A percentile compares a stretch with the other conserved stretches of the same genome.
phyloP scores from a whole-genome alignment of 2,797 vertebrate genomes.

The Sebastes cheni region DNA sequence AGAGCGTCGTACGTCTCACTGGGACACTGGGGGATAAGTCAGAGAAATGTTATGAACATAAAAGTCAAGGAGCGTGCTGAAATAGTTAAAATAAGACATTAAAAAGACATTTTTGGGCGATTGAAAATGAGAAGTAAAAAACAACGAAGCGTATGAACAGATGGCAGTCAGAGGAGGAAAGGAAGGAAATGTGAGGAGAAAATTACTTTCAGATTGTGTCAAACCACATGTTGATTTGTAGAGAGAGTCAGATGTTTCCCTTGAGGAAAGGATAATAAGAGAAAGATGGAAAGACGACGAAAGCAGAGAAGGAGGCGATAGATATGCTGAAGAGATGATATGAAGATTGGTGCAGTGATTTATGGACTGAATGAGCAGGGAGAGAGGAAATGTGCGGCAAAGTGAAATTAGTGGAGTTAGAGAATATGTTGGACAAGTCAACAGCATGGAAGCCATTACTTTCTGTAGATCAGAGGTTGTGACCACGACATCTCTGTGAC shows the following conservation, averaged over 20 bases:
- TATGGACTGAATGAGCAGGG: not conserved
- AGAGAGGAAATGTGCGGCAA: not conserved
- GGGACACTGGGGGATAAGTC: slow-evolving; percentile 81
- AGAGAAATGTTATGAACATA: not conserved
- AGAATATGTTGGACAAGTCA: not conserved
- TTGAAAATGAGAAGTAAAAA: not conserved
- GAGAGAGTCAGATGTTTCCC: not conserved
- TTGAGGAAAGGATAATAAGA: not conserved
- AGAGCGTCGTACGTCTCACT: slow-evolving; percentile 88
- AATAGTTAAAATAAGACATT: not conserved
- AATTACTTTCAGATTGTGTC: not conserved
- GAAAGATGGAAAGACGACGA: not conserved
- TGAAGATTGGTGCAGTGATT: not conserved
- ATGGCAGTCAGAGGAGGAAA: not conserved
- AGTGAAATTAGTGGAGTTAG: not conserved
- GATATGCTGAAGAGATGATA: not conserved
- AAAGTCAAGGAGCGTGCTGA: not conserved
- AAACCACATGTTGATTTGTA: not conserved
- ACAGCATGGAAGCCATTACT: slow-evolving; percentile 12
- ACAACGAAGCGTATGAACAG: not conserved
- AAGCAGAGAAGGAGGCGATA: not conserved
- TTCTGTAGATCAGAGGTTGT: slow-evolving; percentile 6
- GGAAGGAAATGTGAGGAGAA: not conserved
- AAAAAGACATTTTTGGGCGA: not conserved
- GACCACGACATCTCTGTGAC: not conserved